phyloP scores from a whole-genome alignment of 2,113 vertebrate species.

The Crotalus helleri region DNA sequence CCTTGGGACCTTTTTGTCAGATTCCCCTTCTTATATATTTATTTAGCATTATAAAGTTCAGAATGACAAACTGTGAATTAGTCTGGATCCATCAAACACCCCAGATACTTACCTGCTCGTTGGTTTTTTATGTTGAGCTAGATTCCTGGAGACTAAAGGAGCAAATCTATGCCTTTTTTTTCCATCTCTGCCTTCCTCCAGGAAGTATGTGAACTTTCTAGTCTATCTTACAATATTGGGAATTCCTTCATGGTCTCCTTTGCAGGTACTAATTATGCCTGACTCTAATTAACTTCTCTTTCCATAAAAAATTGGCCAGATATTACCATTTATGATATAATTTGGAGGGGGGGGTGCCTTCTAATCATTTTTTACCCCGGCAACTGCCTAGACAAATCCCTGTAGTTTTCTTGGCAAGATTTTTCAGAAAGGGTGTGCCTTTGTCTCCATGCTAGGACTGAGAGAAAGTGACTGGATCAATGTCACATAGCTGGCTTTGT shows the following conservation, averaged over 20 bases:
- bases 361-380: not conserved
- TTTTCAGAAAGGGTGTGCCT: not conserved
- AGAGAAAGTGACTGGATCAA: not conserved
- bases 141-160: not conserved
- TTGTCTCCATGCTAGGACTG: not conserved
- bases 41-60: constrained; percentile 31
- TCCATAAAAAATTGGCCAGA: not conserved
- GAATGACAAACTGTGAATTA: constrained; percentile 20
- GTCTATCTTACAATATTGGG: not conserved
- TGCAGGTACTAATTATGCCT: not conserved
- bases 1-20: constrained; percentile 35
- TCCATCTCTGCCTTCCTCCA: not conserved
- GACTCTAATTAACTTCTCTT: not conserved
- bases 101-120: not conserved
- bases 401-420: not conserved
- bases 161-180: not conserved
- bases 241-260: not conserved
- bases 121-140: constrained; percentile 15
- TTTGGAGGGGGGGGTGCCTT: not conserved
- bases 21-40: constrained; percentile 45
- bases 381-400: not conserved
- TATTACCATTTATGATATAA: not conserved
- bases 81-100: constrained; percentile 11
- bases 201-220: not conserved
- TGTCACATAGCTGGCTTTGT: not conserved